phyloP scores from a whole-genome alignment of 1,140 invertebrate species.

The Scaptomyza montana region DNA sequence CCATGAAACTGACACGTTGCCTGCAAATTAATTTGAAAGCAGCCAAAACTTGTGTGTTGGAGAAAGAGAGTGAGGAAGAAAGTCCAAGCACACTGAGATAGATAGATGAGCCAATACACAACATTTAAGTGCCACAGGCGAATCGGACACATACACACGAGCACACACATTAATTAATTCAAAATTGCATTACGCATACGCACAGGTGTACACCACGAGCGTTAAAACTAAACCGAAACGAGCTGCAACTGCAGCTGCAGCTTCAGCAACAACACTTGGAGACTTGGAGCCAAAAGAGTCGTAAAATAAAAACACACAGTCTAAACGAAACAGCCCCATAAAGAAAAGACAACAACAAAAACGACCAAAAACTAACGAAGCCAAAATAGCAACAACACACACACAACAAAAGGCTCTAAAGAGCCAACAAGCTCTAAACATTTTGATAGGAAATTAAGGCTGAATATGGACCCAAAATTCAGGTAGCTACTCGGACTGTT shows the following conservation, averaged over 20 bases:
- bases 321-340: slow-evolving; percentile 34
- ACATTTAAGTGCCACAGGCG: slow-evolving; percentile 40
- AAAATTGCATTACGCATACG: slow-evolving; percentile 80
- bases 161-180: slow-evolving; percentile 74
- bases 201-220: slow-evolving; percentile 62
- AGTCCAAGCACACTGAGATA: slow-evolving; percentile 16
- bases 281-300: slow-evolving; percentile 61
- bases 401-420: slow-evolving; percentile 16
- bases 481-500: slow-evolving; percentile 28
- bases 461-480: slow-evolving; percentile 38
- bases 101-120: slow-evolving; percentile 39
- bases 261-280: slow-evolving; percentile 12
- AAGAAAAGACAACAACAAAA: slow-evolving; percentile 42
- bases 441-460: slow-evolving; percentile 58
- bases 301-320: slow-evolving; percentile 71
- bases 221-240: slow-evolving; percentile 30
- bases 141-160: slow-evolving; percentile 25
- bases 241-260: slow-evolving; percentile 21
- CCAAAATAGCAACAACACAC: slow-evolving; percentile 13
- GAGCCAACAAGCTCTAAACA: slow-evolving; percentile 8
- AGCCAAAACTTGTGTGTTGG: slow-evolving; percentile 22
- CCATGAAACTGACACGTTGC: slow-evolving; percentile 69
- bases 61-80: background rate
- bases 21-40: slow-evolving; percentile 75
- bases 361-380: background rate